These are phyloP conservation scores for Eubasilissa splendida DNA, from an alignment of 2,888 invertebrate genomes.

Conservation along the genomic window DNA sequence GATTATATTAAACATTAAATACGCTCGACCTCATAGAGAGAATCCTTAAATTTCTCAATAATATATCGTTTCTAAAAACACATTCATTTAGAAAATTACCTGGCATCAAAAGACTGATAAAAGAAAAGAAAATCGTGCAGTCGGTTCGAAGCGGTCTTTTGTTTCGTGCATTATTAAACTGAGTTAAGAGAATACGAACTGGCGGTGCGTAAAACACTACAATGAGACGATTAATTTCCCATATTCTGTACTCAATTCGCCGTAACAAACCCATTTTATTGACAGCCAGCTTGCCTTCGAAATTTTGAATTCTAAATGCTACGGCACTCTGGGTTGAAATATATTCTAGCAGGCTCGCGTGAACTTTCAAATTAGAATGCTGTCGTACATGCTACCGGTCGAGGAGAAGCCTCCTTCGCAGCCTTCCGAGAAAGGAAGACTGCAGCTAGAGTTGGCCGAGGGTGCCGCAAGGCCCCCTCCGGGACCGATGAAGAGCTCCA, in stretches of 20 bases:
- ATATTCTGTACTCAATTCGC: not conserved
- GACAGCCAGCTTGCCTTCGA: not conserved
- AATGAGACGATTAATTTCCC: slow-evolving; percentile 19
- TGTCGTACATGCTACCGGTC: slow-evolving; percentile 86
- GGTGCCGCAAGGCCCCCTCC: slow-evolving; percentile 58
- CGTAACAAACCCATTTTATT: not conserved
- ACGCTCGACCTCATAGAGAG: not conserved
- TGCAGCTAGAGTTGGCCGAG: slow-evolving; percentile 66
- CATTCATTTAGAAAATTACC: not conserved
- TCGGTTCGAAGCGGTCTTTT: slow-evolving; percentile 4
- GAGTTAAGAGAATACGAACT: slow-evolving; percentile 9
- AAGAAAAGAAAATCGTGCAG: not conserved
- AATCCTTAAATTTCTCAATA: not conserved
- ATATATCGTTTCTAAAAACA: not conserved
- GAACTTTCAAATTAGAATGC: slow-evolving; percentile 68
- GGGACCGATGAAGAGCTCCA: slow-evolving; percentile 65
- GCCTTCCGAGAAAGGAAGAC: slow-evolving; percentile 73
- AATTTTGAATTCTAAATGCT: slow-evolving; percentile 18
- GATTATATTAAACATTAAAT: not conserved
- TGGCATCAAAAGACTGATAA: not conserved
- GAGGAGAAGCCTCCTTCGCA: slow-evolving; percentile 84
- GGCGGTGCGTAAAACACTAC: slow-evolving; percentile 14
- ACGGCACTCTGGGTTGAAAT: not conserved
- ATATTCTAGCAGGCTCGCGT: not conserved
- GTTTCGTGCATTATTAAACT: slow-evolving; percentile 21